These are phyloP conservation scores for Metellina segmentata DNA, from an alignment of 2,888 invertebrate species.

Conservation along the genomic window DNA sequence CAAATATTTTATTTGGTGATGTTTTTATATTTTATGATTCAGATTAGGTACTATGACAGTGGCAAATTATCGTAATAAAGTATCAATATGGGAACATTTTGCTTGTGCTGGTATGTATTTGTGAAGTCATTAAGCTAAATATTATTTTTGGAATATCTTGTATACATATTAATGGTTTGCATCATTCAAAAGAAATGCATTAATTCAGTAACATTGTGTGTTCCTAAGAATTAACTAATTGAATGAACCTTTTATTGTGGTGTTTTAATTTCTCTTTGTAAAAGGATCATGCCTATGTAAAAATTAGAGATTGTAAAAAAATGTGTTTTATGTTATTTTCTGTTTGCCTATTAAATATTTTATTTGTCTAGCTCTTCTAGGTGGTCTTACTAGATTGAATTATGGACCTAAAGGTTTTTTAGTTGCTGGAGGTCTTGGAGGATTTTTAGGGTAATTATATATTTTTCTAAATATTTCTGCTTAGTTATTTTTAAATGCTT, in stretches of 20 bases:
- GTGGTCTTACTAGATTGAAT: not conserved
- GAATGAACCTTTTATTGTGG: no score
- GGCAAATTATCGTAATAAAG: conserved; percentile 45
- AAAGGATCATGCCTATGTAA: no score
- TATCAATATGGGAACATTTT: conserved; percentile 50
- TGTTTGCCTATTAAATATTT: not conserved
- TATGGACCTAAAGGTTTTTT: conserved; percentile 10
- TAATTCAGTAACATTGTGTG: no score
- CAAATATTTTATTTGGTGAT: not conserved
- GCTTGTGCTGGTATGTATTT: conserved; percentile 29
- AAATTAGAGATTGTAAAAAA: not conserved
- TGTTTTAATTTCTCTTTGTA: no score
- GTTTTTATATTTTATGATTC: not conserved
- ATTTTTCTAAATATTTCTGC: no score
- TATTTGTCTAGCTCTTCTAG: not conserved
- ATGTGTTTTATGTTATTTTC: not conserved
- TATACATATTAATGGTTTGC: no score
- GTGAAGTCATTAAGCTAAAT: no score
- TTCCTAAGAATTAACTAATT: no score
- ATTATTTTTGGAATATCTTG: no score
- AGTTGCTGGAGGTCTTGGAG: conserved; percentile 22
- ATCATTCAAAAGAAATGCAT: no score
- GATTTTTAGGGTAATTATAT: not conserved
- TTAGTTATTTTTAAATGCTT: no score
- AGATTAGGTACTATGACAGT: conserved; percentile 34